Base-by-base conservation (phyloP, 2,888 invertebrate genomes). In the Tryphoninae sp. region DNA sequence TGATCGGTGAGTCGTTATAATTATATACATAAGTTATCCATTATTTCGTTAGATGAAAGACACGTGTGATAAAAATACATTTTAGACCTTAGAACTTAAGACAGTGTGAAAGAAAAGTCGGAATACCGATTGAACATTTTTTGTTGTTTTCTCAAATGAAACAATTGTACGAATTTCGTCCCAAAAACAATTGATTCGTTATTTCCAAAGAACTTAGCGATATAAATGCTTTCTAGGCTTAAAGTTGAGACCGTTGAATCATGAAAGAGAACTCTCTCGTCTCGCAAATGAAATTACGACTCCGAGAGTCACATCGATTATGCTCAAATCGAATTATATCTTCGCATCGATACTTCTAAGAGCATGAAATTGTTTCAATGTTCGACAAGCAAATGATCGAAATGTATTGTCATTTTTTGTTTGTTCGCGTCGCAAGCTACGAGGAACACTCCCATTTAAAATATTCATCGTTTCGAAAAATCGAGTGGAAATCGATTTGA, bases 1-100 rank as follows among this genome's bases (percentile, higher is more conserved):
- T 33, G 33, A 33, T 33, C 33, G 7, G 33, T 6, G 33, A 33
- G 33, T 33, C 33, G 33, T 33, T 33, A 33, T 33, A 33, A 33
- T 33, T 22, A 59, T 61, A n/a, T 13, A 13, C 53, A 22, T 55
- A 55, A 67, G 26, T 69, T 59, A 72, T 75, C 58, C 58, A 74
- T 64, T 62, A 78, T 74, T 83, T 71, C 67, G 77, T 73, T 79
- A 81, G 78, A 74, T 49, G 81, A 83, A 81, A 81, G 79, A 79
- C 78, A 79, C 78, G 78, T 83, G 83, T 81, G 83, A 83, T 83
- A 79, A 73, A 67, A 68, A 16, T 33, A 65, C 9, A 71, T 33
- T 49, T 55, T 81, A 79, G 58, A 16, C 2, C 33, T 11, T 78
- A 83, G 69, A 33, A 62, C 55, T 72, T 77, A 73, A 61, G 67